Evolutionary conservation across 1,140 invertebrate genomes (phyloP), one percentile per base, ranked within the genome.

Genomic region (Pseudomyrmex pallidus): DNA sequence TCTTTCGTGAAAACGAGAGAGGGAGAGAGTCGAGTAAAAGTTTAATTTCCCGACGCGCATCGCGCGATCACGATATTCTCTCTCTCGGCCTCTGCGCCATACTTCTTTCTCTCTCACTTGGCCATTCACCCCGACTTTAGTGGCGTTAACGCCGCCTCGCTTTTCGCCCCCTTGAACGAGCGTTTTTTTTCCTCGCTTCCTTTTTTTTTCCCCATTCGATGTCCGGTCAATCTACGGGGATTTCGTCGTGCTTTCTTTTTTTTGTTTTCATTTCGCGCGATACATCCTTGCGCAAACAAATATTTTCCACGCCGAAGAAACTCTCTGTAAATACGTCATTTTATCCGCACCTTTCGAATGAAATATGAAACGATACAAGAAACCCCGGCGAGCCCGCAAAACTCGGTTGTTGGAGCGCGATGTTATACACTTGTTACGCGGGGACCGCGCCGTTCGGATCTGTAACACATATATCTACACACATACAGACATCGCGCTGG

Each of bases 41-140:
- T 76, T 64, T 66, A 44, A 67, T 67, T 80, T 62, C 48, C 76
- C 35, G 54, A 22, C 76, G 76, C 64, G 64, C 76, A 70, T 77
- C 76, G 57, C 54, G 76, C 76, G 76, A 80, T 80, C 54, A 78
- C 76, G 76, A 78, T 78, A 78, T 68, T 61, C 64, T 67, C 64
- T 67, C 64, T 50, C 62, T 77, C 74, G 73, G 54, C 66, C 54
- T 54, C 54, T 61, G 64, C 54, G 64, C 54, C 50, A 35, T 35
- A 35, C 35, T 68, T 52, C 64, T 67, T 54, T 67, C 64, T 54
- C 44, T 61, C 64, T 44, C 59, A 35, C 54, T 66, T 48, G 74
- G 73, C 10, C 62, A 46, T 84, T 77, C 82, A 83, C 72, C 82
- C 54, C 62, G 50, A 56, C 50, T 62, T 76, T 56, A 66, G 22